Evolutionary conservation across 2,797 vertebrate genomes (phyloP).

Genomic region (Poecilia wingei): DNA sequence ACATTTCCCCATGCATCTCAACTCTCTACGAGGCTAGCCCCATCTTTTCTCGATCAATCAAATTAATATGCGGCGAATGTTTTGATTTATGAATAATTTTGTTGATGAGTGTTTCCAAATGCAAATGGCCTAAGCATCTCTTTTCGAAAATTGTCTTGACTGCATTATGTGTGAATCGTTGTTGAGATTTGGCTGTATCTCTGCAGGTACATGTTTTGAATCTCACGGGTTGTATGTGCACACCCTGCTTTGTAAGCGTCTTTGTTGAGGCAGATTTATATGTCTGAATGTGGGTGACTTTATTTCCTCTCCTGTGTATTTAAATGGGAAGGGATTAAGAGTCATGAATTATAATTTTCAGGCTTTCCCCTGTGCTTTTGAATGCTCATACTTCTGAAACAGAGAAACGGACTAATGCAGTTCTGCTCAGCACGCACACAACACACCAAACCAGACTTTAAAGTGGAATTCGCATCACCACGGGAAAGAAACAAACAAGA

Average conservation of each 20-base stretch:
- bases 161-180: constrained; percentile 23
- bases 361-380: constrained; percentile 56
- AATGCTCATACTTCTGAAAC: constrained; percentile 56
- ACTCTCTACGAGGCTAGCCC: constrained; percentile 21
- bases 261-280: constrained; percentile 26
- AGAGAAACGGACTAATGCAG: constrained; percentile 18
- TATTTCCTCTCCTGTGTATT: constrained; percentile 54
- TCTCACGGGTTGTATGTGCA: not conserved
- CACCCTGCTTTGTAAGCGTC: constrained; percentile 15
- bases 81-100: constrained; percentile 52
- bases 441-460: constrained; percentile 59
- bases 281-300: constrained; percentile 32
- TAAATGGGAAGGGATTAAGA: constrained; percentile 65
- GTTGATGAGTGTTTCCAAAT: constrained; percentile 33
- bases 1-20: constrained; percentile 18
- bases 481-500: constrained; percentile 63
- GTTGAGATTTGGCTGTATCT: constrained; percentile 11
- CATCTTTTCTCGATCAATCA: constrained; percentile 22
- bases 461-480: constrained; percentile 65
- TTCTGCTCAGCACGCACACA: constrained; percentile 46
- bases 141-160: constrained; percentile 28
- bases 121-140: constrained; percentile 12
- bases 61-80: constrained; percentile 42
- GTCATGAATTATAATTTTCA: constrained; percentile 71
- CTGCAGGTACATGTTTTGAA: constrained; percentile 9